These are phyloP conservation scores for Mustela erminea DNA, from an alignment of 2,797 vertebrate genomes.

Conservation along the genomic window DNA sequence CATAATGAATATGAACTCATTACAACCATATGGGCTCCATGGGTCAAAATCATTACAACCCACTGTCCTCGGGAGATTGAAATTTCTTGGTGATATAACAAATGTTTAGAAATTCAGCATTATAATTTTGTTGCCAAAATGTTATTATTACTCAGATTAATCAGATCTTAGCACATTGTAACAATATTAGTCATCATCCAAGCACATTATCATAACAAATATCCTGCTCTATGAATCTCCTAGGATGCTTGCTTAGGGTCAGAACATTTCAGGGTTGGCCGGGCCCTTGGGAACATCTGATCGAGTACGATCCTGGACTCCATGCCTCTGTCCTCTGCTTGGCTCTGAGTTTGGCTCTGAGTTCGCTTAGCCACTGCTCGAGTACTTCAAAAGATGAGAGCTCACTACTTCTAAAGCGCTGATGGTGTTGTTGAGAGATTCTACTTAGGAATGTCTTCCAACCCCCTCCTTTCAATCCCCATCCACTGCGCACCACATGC, in stretches of 20 bases:
- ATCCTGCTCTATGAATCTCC: slow-evolving; percentile 20
- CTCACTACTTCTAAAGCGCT: background rate
- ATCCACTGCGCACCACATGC: fast-evolving
- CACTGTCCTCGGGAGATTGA: slow-evolving; percentile 56
- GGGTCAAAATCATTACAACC: slow-evolving; percentile 62
- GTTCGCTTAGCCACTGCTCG: background rate
- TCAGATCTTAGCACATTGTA: slow-evolving; percentile 63
- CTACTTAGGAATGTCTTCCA: background rate
- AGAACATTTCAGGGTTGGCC: background rate
- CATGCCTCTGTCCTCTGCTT: background rate
- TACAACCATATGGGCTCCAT: slow-evolving; percentile 14
- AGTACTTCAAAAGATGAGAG: background rate
- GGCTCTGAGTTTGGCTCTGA: background rate
- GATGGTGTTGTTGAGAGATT: background rate
- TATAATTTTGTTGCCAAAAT: slow-evolving; percentile 64
- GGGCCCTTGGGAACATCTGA: background rate
- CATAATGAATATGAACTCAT: slow-evolving; percentile 60
- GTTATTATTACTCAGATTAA: slow-evolving; percentile 68
- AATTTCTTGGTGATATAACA: slow-evolving; percentile 63
- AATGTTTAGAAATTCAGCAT: slow-evolving; percentile 63
- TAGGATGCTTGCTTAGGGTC: background rate
- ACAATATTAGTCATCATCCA: slow-evolving; percentile 59
- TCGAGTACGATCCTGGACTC: background rate
- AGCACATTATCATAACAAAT: slow-evolving; percentile 53
- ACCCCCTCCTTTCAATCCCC: background rate